Evolutionary conservation across 2,113 vertebrate genomes (phyloP), one percentile per base, ranked within the genome.

Genomic region (Oplegnathus fasciatus): DNA sequence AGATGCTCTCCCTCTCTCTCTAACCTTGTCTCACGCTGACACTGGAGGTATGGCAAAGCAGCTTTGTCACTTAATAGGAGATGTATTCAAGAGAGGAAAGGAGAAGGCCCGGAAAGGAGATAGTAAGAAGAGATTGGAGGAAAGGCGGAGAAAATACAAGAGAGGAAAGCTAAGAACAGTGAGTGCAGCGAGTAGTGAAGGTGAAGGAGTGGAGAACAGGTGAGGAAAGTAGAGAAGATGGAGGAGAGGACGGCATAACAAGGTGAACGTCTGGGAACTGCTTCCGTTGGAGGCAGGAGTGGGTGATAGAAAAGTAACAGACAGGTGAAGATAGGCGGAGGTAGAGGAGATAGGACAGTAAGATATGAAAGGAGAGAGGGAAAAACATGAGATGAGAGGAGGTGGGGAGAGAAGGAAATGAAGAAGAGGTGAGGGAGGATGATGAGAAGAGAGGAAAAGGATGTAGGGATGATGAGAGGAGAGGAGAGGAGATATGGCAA

Each of bases 1-100:
- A 70, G 65, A 37, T 70, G 64, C 60, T 50, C 32, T 44, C 54
- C 40, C 37, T 32, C 55, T 67, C 61, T 18, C 48, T 80, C 20
- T 65, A 78, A 83, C 67, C 82, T 78, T 86, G 68, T 77, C 74
- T 78, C 62, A 34, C 46, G 30, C 80, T 75, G 67, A 57, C 55
- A 57, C 52, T 50, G 24, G 62, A 78, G 54, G 75, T 54, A 83
- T 28, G 66, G 52, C 30, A 77, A 40, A 80, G 58, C 70, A 74
- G 68, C 46, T 73, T 68, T 79, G 72, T 60, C 67, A 75, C 55
- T 78, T 80, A 80, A 68, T 55, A 60, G 73, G 65, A 74, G 55
- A 67, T 66, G 42, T 24, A 72, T 58, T 60, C 42, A 72, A 28
- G 57, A 37, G 54, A 60, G 22, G 11, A 26, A 5, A 24, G n/a